Conservation (phyloP, 2,797 vertebrate genomes). For the Notolabrus celidotus region DNA sequence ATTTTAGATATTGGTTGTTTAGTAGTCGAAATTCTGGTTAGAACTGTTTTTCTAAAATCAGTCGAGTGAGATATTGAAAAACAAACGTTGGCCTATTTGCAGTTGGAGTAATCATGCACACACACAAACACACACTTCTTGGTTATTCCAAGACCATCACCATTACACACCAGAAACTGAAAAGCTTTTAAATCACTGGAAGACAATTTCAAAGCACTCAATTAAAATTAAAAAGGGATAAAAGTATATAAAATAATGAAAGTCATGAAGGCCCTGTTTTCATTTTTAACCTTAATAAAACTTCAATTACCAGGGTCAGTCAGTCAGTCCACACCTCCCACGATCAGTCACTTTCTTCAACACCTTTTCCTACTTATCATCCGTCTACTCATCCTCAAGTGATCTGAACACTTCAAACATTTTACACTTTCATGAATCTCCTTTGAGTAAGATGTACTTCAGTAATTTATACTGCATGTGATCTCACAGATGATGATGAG, state of each 20-base stretch:
- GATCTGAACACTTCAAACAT: no score
- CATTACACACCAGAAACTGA: neutral
- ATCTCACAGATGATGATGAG: no score
- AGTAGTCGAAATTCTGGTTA: slow-evolving; percentile 33
- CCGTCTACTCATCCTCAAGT: neutral
- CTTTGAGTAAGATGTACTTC: no score
- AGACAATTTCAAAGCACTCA: neutral
- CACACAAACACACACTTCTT: slow-evolving; percentile 9
- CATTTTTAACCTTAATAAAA: neutral
- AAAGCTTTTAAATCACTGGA: neutral
- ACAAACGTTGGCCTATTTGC: slow-evolving; percentile 50
- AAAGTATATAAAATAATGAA: neutral
- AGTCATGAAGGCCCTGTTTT: neutral
- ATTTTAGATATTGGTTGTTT: slow-evolving; percentile 63
- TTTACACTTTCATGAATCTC: no score
- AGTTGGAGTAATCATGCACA: slow-evolving; percentile 16
- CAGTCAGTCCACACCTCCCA: neutral
- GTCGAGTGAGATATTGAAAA: slow-evolving; percentile 37
- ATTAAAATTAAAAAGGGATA: neutral
- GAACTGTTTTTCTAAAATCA: slow-evolving; percentile 40
- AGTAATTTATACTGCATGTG: no score
- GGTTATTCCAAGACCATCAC: neutral
- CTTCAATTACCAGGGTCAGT: neutral
- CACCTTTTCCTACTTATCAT: neutral
- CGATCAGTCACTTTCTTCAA: neutral